A percentile compares a stretch with the other conserved stretches of the same genome.
Conservation (phyloP, 2,797 vertebrate species). For the Hypotaenidia philippensis region DNA sequence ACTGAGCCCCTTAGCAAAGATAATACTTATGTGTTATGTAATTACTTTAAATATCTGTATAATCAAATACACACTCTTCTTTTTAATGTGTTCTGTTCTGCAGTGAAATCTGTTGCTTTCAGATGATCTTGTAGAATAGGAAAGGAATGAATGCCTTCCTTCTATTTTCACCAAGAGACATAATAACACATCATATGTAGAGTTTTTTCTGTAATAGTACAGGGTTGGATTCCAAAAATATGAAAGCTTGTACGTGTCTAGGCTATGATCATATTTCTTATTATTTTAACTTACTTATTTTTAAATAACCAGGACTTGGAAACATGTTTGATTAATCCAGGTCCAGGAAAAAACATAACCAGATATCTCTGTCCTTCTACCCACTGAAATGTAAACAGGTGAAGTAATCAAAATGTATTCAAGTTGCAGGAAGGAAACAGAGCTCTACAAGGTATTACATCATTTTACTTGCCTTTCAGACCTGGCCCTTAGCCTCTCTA, state of each 20-base stretch:
- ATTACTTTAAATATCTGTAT: conserved; percentile 36
- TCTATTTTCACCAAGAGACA: background rate
- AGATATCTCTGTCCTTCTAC: background rate
- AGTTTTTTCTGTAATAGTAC: background rate
- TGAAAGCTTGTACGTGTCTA: background rate
- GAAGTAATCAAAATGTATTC: background rate
- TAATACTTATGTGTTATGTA: background rate
- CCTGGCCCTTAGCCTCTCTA: background rate
- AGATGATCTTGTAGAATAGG: background rate
- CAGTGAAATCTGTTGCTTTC: background rate
- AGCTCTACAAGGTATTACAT: background rate
- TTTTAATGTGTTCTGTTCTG: conserved; percentile 8
- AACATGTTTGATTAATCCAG: background rate
- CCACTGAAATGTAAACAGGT: background rate
- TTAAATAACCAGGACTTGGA: background rate
- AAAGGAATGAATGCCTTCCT: background rate
- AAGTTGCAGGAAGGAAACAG: background rate
- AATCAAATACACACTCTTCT: background rate
- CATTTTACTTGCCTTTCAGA: background rate
- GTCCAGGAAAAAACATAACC: background rate
- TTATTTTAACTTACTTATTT: background rate
- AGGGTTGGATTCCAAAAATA: background rate
- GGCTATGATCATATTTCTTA: background rate
- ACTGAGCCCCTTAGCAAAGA: conserved; percentile 13
- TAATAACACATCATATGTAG: background rate